Evolutionary conservation across 2,888 invertebrate species (phyloP).

Genomic region (Polietes domitor): DNA sequence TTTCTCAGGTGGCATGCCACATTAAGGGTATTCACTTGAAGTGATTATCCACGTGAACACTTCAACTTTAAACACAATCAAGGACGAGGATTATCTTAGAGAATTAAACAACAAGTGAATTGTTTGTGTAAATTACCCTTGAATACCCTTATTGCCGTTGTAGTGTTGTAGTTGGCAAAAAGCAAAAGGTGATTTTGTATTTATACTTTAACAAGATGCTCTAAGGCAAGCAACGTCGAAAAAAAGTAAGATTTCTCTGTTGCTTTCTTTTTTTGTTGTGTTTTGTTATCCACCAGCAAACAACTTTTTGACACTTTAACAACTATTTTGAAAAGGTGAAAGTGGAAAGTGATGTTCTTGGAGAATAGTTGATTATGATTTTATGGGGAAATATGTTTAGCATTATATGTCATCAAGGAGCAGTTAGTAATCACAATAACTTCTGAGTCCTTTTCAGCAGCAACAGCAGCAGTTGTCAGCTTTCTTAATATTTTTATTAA

Average conservation of each 20-base stretch:
- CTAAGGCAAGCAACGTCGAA: constrained; percentile 39
- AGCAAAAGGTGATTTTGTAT: constrained; percentile 21
- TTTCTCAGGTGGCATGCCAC: background rate
- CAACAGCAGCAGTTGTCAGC: too few species aligned
- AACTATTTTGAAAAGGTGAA: constrained; percentile 14
- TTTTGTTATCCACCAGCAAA: constrained; percentile 2
- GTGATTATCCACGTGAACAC: too few species aligned
- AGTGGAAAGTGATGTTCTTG: constrained; percentile 28
- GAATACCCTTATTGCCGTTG: too few species aligned
- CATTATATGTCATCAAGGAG: background rate
- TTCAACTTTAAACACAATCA: too few species aligned
- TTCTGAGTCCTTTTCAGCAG: background rate
- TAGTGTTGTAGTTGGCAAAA: background rate
- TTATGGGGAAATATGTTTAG: background rate
- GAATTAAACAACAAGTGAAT: too few species aligned
- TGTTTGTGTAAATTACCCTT: too few species aligned
- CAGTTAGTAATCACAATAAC: background rate
- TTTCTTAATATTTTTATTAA: too few species aligned
- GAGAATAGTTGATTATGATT: background rate
- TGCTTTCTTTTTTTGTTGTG: background rate
- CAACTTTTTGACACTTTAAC: constrained; percentile 35
- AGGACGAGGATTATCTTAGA: too few species aligned
- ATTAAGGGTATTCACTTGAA: background rate
- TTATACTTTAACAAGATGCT: background rate
- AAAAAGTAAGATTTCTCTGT: background rate